A percentile compares a stretch with the other conserved stretches of the same genome.
These are phyloP conservation scores for Agrenia bidenticulata DNA, from an alignment of 2,888 invertebrate genomes.

Conservation along the genomic window DNA sequence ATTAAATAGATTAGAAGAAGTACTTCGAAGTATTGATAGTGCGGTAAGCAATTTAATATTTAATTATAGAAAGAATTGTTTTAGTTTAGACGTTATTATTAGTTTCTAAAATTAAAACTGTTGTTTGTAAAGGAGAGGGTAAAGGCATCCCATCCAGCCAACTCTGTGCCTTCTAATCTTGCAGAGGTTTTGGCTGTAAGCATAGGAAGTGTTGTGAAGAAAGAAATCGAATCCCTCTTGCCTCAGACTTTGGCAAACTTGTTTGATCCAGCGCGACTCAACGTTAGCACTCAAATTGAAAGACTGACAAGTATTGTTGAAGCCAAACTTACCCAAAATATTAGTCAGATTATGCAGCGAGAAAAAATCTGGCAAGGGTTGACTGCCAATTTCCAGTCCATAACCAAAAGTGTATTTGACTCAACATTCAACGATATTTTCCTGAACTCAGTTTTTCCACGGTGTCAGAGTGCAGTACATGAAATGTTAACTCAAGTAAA, in stretches of 20 bases:
- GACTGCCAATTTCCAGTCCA: slow-evolving; percentile 29
- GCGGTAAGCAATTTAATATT: not conserved
- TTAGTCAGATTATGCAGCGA: slow-evolving; percentile 75
- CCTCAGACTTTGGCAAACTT: slow-evolving; percentile 57
- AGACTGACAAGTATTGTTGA: slow-evolving; percentile 73
- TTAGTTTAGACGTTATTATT: slow-evolving; percentile 8
- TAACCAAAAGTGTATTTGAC: slow-evolving; percentile 34
- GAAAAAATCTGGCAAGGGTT: slow-evolving; percentile 57
- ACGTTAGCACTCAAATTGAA: slow-evolving; percentile 72
- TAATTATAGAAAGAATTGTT: not conserved
- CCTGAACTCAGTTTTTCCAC: slow-evolving; percentile 73
- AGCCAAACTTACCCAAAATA: slow-evolving; percentile 73
- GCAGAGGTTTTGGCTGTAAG: slow-evolving; percentile 45
- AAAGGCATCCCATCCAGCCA: slow-evolving; percentile 31
- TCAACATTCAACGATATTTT: slow-evolving; percentile 69
- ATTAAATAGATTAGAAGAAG: slow-evolving; percentile 43
- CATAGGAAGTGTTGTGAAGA: slow-evolving; percentile 58
- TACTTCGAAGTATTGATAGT: slow-evolving; percentile 37
- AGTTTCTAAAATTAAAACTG: not conserved
- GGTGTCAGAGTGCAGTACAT: slow-evolving; percentile 81
- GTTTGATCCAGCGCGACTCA: slow-evolving; percentile 71
- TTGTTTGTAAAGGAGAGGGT: slow-evolving; percentile 34
- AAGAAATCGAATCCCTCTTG: slow-evolving; percentile 62
- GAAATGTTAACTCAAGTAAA: slow-evolving; percentile 88
- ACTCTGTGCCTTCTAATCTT: slow-evolving; percentile 43